Base-by-base conservation (phyloP, 2,113 vertebrate genomes). In the Saguinus imperator region DNA sequence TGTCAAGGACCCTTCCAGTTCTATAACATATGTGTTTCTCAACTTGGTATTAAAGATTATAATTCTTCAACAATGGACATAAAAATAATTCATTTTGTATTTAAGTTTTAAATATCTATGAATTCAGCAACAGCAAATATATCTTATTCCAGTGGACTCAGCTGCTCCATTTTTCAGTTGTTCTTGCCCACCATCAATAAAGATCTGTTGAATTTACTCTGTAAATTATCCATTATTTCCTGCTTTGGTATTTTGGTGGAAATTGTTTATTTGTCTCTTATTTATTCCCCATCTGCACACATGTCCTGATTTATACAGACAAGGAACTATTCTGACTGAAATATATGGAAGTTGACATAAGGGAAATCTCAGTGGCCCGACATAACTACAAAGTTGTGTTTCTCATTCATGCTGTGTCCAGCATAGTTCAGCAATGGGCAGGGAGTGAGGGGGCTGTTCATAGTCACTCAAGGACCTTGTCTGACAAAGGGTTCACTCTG, bases 381-480 rank as follows among this genome's bases (percentile, higher is more conserved):
- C 52, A 64, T 52, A 64, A 45, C 35, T 68, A 68, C 52, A 40
- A n/a, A 92, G 37, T 0, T 77, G 45, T 37, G 21, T 80, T 87
- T 85, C 57, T 91, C 20, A 32, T 29, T 77, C 58, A 20, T 32
- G 48, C 13, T 52, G 3, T 37, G 10, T 48, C 37, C 57, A 40
- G 8, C 16, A 27, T 1, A 75, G 37, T 18, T 55, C 20, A 70
- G 27, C 6, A 55, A 35, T 0, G 1, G 3, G 5, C 11, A n/a
- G 6, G 1, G 32, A 87, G 32, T 0, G 6, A 92, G 25, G 20
- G 10, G 6, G 27, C 45, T 50, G 9, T 37, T 70, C 43, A 55
- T 14, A 20, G 13, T 58, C 37, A 52, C 37, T 52, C 21, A 16
- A n/a, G 27, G 40, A 61, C 10, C 10, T 27, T 27, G 16, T 57